phyloP scores from a whole-genome alignment of 2,113 vertebrate species.

The Gallinago paraguaiae region DNA sequence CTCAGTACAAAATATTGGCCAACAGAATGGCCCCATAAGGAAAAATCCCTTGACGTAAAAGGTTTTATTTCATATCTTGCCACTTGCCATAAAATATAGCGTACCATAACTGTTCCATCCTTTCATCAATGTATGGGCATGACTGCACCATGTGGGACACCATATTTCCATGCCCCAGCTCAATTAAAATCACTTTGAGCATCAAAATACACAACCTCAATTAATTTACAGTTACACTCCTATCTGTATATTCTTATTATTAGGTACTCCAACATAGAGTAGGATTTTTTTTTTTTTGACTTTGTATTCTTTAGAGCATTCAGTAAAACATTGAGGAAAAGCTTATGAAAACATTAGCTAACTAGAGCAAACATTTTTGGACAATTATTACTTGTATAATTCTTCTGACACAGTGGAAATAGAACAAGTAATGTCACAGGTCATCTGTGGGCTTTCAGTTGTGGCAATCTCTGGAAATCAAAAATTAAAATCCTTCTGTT shows the following conservation, averaged over 20 bases:
- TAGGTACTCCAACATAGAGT: fast-evolving
- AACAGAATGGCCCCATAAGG: not conserved
- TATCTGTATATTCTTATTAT: not conserved
- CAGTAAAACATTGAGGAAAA: not conserved
- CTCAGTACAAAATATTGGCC: not conserved
- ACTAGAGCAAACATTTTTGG: not conserved
- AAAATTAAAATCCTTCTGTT: not conserved
- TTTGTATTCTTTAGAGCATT: not conserved
- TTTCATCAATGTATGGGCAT: not conserved
- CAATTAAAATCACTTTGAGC: not conserved
- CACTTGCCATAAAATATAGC: not conserved
- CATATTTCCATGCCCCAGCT: not conserved
- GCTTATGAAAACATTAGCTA: not conserved
- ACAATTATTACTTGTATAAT: not conserved
- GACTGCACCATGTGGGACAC: not conserved
- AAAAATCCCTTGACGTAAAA: not conserved
- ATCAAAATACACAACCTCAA: not conserved
- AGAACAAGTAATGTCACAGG: not conserved
- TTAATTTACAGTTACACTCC: not conserved
- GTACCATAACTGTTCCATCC: not conserved
- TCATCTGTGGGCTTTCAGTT: not conserved
- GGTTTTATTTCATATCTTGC: not conserved
- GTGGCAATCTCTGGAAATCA: not conserved
- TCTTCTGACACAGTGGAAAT: not conserved
- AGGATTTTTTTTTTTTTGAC: not conserved